Evolutionary conservation across 1,140 invertebrate genomes (phyloP).

Genomic region (Eufriesea mexicana): DNA sequence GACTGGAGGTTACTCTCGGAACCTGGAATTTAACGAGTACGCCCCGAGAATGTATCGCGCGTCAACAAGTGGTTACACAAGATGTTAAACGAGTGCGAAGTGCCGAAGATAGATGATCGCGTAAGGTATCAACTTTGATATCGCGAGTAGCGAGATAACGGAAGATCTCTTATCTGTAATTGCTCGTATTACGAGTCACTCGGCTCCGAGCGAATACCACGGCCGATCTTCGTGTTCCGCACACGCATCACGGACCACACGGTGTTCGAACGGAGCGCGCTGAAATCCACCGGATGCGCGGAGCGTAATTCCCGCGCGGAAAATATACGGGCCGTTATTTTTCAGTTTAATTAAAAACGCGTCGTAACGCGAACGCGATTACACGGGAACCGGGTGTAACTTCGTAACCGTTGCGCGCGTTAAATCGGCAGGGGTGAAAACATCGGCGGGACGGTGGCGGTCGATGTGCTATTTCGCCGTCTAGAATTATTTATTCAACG

Average conservation of each 20-base stretch:
- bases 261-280: neutral
- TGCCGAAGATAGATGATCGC: neutral
- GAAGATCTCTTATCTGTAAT: neutral
- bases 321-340: neutral
- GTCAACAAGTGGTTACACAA: neutral
- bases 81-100: neutral
- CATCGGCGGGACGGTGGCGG: neutral
- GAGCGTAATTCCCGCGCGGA: neutral
- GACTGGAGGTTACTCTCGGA: no score
- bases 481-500: constrained; percentile 8
- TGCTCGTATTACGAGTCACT: neutral
- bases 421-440: neutral
- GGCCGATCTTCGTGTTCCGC: neutral
- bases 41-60: no score
- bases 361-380: neutral
- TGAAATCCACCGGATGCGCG: no score
- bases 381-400: neutral
- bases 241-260: neutral
- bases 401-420: neutral
- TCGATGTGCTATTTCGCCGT: no score
- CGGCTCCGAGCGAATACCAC: no score
- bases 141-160: neutral
- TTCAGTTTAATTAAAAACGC: neutral
- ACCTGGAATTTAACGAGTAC: no score
- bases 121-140: neutral